Conservation (phyloP, 2,888 invertebrate genomes). For the Zelleria hepariella region DNA sequence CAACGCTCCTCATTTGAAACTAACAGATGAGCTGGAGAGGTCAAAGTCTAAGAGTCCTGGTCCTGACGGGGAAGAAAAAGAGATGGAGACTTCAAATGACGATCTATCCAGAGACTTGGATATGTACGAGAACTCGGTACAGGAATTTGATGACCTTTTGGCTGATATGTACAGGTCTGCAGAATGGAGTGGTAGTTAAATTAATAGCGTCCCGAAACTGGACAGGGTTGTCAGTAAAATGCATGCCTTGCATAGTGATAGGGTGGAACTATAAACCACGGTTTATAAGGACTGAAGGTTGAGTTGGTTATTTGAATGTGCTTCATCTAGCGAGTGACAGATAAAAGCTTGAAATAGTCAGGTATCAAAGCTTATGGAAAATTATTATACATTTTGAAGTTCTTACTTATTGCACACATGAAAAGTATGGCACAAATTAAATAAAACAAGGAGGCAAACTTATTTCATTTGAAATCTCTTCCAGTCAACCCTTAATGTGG, state of each 20-base stretch:
- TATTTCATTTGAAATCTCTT: too few relatives aligned
- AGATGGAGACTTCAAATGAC: slow-evolving; percentile 38
- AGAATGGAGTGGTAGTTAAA: slow-evolving; percentile 66
- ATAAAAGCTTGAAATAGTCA: too few relatives aligned
- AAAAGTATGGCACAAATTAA: too few relatives aligned
- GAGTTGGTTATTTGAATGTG: neutral
- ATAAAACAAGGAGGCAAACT: too few relatives aligned
- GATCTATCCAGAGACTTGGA: slow-evolving; percentile 80
- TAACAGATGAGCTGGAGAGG: slow-evolving; percentile 32
- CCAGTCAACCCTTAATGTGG: too few relatives aligned
- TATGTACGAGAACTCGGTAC: slow-evolving; percentile 79
- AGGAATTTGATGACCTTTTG: slow-evolving; percentile 83
- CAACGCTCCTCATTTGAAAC: slow-evolving; percentile 72
- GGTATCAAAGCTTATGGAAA: too few relatives aligned
- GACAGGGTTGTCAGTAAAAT: neutral
- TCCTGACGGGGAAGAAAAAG: slow-evolving; percentile 29
- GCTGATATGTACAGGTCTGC: slow-evolving; percentile 78
- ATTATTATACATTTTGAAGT: too few relatives aligned
- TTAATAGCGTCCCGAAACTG: neutral
- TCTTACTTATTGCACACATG: too few relatives aligned
- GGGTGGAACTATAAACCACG: too few relatives aligned
- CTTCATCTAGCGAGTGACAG: neutral
- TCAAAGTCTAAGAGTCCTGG: slow-evolving; percentile 28
- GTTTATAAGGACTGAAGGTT: neutral
- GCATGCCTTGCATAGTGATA: neutral